Conservation (phyloP, 2,888 invertebrate species). For the Strigamia transsilvanica region DNA sequence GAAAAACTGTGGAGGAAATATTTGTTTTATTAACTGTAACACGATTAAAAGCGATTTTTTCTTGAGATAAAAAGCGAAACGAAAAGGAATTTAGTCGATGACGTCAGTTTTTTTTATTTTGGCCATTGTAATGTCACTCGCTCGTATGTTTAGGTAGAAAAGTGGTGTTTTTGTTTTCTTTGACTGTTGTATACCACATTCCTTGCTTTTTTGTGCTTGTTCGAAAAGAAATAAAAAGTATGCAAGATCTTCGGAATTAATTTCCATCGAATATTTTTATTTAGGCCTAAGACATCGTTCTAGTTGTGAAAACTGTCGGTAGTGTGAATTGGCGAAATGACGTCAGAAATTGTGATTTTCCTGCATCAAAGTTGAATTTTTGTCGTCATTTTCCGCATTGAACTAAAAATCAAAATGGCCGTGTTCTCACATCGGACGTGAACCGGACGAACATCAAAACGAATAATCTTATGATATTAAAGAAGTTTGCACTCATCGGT, state of each 20-base stretch:
- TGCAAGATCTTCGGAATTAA: not conserved
- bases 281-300: no score
- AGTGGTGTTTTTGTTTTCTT: not conserved
- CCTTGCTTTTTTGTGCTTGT: slow-evolving; percentile 14
- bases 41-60: not conserved
- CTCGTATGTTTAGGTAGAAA: not conserved
- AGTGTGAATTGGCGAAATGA: not conserved
- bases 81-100: not conserved
- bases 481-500: not conserved
- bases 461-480: not conserved
- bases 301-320: no score
- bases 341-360: not conserved
- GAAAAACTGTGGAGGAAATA: not conserved
- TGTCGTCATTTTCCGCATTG: no score
- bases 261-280: not conserved
- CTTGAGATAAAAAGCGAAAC: not conserved
- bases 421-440: not conserved
- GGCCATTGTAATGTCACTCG: not conserved
- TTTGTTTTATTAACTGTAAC: no score
- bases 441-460: not conserved
- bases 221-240: not conserved
- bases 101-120: not conserved
- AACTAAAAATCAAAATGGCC: not conserved
- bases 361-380: no score
- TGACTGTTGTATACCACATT: slow-evolving; percentile 1